Evolutionary conservation across 2,113 vertebrate species (phyloP).

Genomic region (Perca flavescens): DNA sequence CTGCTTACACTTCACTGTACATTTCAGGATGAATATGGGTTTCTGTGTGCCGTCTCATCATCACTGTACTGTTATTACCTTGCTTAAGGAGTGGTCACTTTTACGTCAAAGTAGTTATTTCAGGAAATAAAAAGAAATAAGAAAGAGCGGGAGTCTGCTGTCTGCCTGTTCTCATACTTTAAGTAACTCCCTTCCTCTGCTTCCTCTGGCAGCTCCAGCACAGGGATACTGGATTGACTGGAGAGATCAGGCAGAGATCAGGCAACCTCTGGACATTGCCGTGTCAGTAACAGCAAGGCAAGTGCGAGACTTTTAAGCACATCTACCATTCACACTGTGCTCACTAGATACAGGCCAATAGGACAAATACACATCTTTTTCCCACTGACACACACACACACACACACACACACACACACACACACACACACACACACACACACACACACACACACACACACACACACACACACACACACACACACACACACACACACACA

Average conservation of each 20-base stretch:
- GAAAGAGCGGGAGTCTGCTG: conserved; percentile 1
- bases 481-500: not conserved
- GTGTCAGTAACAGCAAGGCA: conserved; percentile 66
- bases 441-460: not conserved
- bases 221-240: conserved; percentile 51
- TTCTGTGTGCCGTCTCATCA: conserved; percentile 1
- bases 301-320: conserved; percentile 54
- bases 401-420: not conserved
- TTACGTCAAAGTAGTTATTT: conserved; percentile 21
- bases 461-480: too few species aligned
- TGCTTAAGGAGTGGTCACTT: conserved; percentile 24
- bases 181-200: conserved; percentile 40
- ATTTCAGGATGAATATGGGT: not conserved
- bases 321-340: conserved; percentile 34
- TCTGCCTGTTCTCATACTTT: conserved; percentile 21
- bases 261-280: conserved; percentile 61
- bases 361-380: conserved; percentile 18
- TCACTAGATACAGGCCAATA: conserved; percentile 20
- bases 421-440: not conserved
- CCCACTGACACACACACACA: not conserved
- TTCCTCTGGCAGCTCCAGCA: conserved; percentile 45
- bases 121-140: conserved; percentile 38
- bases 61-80: conserved; percentile 18
- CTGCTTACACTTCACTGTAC: not conserved
- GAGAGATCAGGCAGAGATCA: conserved; percentile 57